Evolutionary conservation across 2,113 vertebrate genomes (phyloP), one percentile per base, ranked within the genome.

Genomic region (Myotis yumanensis): DNA sequence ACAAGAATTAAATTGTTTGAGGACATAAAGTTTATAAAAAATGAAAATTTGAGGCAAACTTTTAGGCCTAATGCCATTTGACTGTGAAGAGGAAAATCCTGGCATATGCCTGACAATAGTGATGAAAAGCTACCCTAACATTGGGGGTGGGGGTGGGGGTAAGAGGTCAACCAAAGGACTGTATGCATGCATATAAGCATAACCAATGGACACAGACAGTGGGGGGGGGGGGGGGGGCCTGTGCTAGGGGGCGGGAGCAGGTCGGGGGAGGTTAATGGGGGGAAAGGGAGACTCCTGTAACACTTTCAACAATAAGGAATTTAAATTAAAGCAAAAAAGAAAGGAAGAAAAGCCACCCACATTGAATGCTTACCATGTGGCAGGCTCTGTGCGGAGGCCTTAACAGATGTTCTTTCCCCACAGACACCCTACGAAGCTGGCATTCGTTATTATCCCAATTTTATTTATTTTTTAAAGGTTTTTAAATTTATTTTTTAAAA

Each of bases 1-100:
- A 95, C 35, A 80, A 90, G 17, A 90, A 94, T 15, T 89, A 79
- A 82, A 25, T 69, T 73, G n/a, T 88, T 23, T 37, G 18, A 93
- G 43, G 30, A 32, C 3, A 46, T 90, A 48, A 62, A 46, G 80
- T 93, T 82, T 66, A 80, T 15, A 69, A 46, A 73, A 43, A 73
- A 30, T 46, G 40, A 75, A 46, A 30, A 71, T 23, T 46, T 22
- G 76, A 86, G 59, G 69, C 59, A 89, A 95, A 57, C 25, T 37
- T 87, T 71, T 46, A 32, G 46, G 52, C 57, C 46, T 62, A 48
- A 68, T 79, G 68, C 77, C 64, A 48, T 35, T 37, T 83, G 82
- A 91, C 51, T 4, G 43, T 52, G 75, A 89, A 91, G 62, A 79
- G 90, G 35, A 71, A 79, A 66, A 81, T 37, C 1, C 62, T 57